Evolutionary conservation across 2,797 vertebrate species (phyloP), one percentile per base, ranked within the genome.

Genomic region (Pteronotus mesoamericanus): DNA sequence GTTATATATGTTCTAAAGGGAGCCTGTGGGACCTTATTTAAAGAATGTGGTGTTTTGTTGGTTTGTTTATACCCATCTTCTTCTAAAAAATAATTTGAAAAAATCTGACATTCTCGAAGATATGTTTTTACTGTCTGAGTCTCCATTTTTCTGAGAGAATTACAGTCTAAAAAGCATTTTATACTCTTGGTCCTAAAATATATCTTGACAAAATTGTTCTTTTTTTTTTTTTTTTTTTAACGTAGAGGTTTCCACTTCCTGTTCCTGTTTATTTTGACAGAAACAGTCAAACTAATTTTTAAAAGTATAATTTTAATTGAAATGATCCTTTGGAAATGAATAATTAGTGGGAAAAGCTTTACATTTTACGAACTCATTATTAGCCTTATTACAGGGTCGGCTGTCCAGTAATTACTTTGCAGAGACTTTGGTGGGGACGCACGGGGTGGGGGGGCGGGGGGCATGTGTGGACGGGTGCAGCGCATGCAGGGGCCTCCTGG

Each of bases 261-360:
- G 6, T 64, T 11, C 9, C 39, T 44, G 11, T 87, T 83, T 42
- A 39, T 82, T 92, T 84, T 71, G 37, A 32, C 22, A 80, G 69
- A 94, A 79, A 90, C 3, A n/a, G 44, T 94, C 90, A 51, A 57
- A 44, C 1, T 85, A 88, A 61, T 66, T 93, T 96, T 72, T 37
- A 72, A 77, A 61, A 1, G 61, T 84, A 10, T 3, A 53, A 42
- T 94, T 91, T 94, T 96, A 44, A 72, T 57, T 77, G 10, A 85
- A 91, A 75, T 82, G 6, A 1, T 29, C 0, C 5, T 55, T 91
- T 80, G 92, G 29, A 92, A 95, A 92, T 69, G 74, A 90, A 8
- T 77, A 68, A 44, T 72, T 32, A 34, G 5, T 94, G 22, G 11
- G 18, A 46, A 53, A 37, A 46, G 44, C 1, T 11, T 74, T 78